Evolutionary conservation across 2,113 vertebrate species (phyloP), one percentile per base, ranked within the genome.

Genomic region (Toxotes chatareus): DNA sequence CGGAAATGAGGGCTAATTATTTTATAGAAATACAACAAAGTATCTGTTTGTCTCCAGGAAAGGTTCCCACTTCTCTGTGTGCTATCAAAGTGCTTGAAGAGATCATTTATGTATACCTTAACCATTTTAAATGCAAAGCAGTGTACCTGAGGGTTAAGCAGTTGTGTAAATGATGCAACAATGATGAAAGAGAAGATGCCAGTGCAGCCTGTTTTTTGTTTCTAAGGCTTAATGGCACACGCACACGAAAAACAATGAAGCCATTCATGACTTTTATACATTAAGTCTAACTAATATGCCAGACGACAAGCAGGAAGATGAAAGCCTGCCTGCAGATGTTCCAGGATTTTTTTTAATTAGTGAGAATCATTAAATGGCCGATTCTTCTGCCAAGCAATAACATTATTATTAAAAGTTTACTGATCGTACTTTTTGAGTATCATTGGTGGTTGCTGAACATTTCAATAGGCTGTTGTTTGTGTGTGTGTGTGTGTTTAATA

Each of bases 1-100:
- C 21, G 40, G 42, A 27, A 19, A 21, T 46, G 21, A 14, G 36
- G 59, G 63, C 61, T 61, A 76, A 76, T 64, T 65, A 16, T 49
- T 46, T 40, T 34, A 5, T 7, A 12, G 47, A 27, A 67, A 55
- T 12, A 42, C 8, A 40, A 32, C 13, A 46, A 12, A 46, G 7
- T 53, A 17, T 16, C 53, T 21, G 63, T 21, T 38, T 34, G 9
- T 17, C 14, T n/a, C 17, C 12, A 51, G 21, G 12, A 16, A 34
- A 36, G 51, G n/a, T 14, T 59, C 7, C 21, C 53, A 40, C 31
- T 16, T 59, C 32, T 17, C 9, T 0, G 3, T 7, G 40, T n/a
- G 34, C 8, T 42, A 23, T 34, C 38, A 40, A 6, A 40, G 32
- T n/a, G 6, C 34, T 31, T 0, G 59, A 74, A n/a, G 17, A 32